These are phyloP conservation scores for Galerucella pusilla DNA, from an alignment of 2,888 invertebrate genomes.

Conservation along the genomic window DNA sequence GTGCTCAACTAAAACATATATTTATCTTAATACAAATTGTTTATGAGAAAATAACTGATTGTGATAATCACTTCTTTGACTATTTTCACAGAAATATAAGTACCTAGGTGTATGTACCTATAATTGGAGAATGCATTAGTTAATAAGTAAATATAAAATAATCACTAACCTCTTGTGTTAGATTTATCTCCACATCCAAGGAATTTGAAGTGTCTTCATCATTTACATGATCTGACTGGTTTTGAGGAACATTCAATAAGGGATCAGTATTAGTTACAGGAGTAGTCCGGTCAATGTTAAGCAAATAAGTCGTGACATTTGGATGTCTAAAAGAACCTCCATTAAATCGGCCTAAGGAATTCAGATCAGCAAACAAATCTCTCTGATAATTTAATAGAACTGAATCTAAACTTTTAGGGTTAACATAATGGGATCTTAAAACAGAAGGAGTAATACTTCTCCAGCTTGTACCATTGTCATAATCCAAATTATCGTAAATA, in stretches of 20 bases:
- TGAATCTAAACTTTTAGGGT: slow-evolving; percentile 79
- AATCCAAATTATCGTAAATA: slow-evolving; percentile 64
- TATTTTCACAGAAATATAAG: background rate
- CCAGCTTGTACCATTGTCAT: slow-evolving; percentile 78
- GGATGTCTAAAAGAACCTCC: slow-evolving; percentile 66
- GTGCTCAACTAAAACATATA: no score
- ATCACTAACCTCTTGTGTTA: slow-evolving; percentile 60
- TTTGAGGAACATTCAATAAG: slow-evolving; percentile 41
- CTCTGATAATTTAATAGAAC: slow-evolving; percentile 78
- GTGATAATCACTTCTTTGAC: no score
- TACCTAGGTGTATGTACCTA: background rate
- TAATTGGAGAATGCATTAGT: background rate
- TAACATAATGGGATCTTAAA: slow-evolving; percentile 73
- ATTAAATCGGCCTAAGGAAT: slow-evolving; percentile 75
- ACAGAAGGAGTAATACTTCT: slow-evolving; percentile 70
- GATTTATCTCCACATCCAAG: slow-evolving; percentile 50
- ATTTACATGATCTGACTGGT: slow-evolving; percentile 45
- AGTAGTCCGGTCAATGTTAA: slow-evolving; percentile 68
- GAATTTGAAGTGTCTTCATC: slow-evolving; percentile 45
- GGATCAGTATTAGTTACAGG: slow-evolving; percentile 46
- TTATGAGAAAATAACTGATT: no score
- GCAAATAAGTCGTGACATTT: slow-evolving; percentile 72
- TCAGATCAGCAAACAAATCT: slow-evolving; percentile 78
- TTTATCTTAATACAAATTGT: no score
- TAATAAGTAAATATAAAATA: background rate